Evolutionary conservation across 2,797 vertebrate genomes (phyloP), one percentile per base, ranked within the genome.

Genomic region (Peromyscus attwateri): DNA sequence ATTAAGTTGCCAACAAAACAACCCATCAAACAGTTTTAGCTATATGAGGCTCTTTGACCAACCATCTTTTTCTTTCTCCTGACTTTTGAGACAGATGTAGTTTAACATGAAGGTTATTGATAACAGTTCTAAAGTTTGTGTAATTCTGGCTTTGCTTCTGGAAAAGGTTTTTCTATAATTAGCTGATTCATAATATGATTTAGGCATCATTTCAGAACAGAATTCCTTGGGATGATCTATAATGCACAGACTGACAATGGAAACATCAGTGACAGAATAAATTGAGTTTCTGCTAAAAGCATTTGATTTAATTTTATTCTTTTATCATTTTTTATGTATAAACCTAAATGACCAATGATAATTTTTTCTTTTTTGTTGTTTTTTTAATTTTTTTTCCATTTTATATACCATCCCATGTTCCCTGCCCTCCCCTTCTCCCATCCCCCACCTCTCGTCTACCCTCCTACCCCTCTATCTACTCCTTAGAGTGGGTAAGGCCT

Each of bases 261-360:
- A 97, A 98, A 96, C 95, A 97, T 83, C 92, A 94, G 77, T 81
- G 97, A 95, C 96, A 96, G 82, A 97, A 98, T 92, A 98, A 96
- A 98, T 98, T 97, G 98, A 98, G 95, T 93, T 87, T n/a, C 79
- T 96, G 97, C 96, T 98, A 98, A 98, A 97, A 98, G 89, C 95
- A 76, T 60, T 88, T 81, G 75, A 93, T 97, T 98, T 98, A 97
- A 98, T 97, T 98, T 95, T 95, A 66, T 83, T 97, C 81, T 97
- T 97, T 97, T 97, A 95, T 97, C 90, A 98, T 96, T 97, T 97
- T 93, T 92, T 93, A 97, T 68, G 80, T 98, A 94, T 90, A 98
- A 98, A 98, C 91, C 79, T 94, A 98, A 97, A 98, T 98, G 97
- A 98, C 93, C 96, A 98, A 98, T 94, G 96, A 97, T 97, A 98